A percentile compares a stretch with the other conserved stretches of the same genome.
phyloP scores from a whole-genome alignment of 2,113 vertebrate species.

The Amphilophus citrinellus region DNA sequence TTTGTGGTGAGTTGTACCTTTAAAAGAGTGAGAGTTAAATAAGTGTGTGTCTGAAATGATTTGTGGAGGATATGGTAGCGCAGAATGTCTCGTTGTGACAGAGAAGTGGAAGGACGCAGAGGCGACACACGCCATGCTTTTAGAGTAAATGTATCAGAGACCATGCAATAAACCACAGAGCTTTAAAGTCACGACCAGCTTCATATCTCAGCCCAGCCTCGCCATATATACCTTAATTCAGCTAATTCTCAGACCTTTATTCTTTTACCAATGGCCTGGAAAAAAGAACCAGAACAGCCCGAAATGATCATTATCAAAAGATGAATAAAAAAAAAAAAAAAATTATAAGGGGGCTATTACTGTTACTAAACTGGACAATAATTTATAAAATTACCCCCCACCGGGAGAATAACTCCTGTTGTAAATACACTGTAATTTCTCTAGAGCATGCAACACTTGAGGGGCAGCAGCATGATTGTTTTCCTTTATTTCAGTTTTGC shows the following conservation, averaged over 20 bases:
- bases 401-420: conserved; percentile 7
- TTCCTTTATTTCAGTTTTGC: not conserved
- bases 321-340: conserved; percentile 19
- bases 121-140: conserved; percentile 43
- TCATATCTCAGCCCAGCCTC: conserved; percentile 42
- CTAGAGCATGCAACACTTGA: conserved; percentile 59
- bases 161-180: conserved; percentile 52
- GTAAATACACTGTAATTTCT: conserved; percentile 20
- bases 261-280: conserved; percentile 62
- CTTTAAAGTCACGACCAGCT: conserved; percentile 34
- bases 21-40: conserved; percentile 5
- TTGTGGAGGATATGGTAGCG: not conserved
- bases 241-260: conserved; percentile 48
- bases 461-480: not conserved
- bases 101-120: conserved; percentile 8
- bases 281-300: conserved; percentile 56
- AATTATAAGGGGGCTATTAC: not conserved
- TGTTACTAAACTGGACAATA: conserved; percentile 1
- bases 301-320: conserved; percentile 47
- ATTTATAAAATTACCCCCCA: conserved; percentile 8
- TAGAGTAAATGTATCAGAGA: conserved; percentile 12
- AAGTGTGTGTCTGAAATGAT: not conserved
- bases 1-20: not conserved
- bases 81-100: not conserved
- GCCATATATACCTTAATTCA: conserved; percentile 44